Evolutionary conservation across 2,113 vertebrate species (phyloP), one percentile per base, ranked within the genome.

Genomic region (Phalacrocorax aristotelis): DNA sequence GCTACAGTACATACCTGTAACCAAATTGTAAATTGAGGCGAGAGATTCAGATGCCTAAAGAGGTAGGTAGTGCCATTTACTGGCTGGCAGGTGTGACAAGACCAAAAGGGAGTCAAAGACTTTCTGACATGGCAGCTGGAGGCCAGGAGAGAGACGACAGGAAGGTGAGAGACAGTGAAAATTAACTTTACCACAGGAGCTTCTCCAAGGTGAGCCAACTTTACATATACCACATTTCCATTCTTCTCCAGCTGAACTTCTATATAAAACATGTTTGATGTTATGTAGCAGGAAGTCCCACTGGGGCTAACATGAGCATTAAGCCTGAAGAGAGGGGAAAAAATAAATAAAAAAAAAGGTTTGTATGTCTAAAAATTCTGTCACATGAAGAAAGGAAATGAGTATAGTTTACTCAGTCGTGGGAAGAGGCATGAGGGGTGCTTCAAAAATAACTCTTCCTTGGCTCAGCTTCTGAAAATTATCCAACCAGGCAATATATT

Each of bases 211-310:
- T 97, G 98, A 89, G 98, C 98, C 95, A 99, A 65, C 94, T 98
- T 99, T 15, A 99, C 98, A 65, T 98, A 98, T 64, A 90, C 60
- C 87, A 98, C 98, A 16, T 92, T 82, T 27, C 98, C 99, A 69
- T 97, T 95, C 6, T 94, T 97, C 94, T 98, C 93, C 97, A 99
- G 42, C 52, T 98, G 87, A 89, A 99, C 97, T 97, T 99, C 99
- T 95, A 99, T 61, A 86, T 99, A 99, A 97, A 99, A 99, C 87
- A 99, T 89, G 84, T 98, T 98, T 0, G 98, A 98, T 14, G 98
- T 98, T 96, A 99, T 97, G 95, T 98, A 99, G 96, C 98, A 99
- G 12, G 91, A 92, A 32, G 97, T 96, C 75, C 98, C 98, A 26
- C 95, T 98, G 26, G 98, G 97, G 68, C 98, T 98, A 82, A 98